These are phyloP conservation scores for Hydrotaea cyrtoneurina DNA, from an alignment of 2,888 invertebrate genomes.

Conservation along the genomic window DNA sequence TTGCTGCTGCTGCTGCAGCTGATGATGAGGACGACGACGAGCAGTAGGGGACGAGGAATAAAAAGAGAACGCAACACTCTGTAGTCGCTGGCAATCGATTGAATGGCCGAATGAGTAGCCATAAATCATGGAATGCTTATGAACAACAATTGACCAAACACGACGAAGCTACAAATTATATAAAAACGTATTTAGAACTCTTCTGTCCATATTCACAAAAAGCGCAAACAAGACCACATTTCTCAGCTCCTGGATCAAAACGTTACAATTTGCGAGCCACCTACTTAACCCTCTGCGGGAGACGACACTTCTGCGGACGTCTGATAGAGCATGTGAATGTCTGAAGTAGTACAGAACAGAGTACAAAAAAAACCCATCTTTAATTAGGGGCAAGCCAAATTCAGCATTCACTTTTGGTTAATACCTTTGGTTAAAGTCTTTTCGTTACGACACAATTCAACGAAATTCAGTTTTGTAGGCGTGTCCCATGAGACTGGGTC, in stretches of 20 bases:
- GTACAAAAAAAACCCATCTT: no score
- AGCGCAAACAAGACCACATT: conserved; percentile 25
- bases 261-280: conserved; percentile 1
- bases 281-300: conserved; percentile 25
- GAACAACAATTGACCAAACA: conserved; percentile 78
- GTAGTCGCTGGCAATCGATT: conserved; percentile 33
- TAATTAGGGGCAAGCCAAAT: no score
- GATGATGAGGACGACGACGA: conserved; percentile 61
- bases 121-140: conserved; percentile 76
- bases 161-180: conserved; percentile 75
- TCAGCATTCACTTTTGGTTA: no score
- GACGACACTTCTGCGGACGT: not conserved
- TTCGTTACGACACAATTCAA: no score
- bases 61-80: conserved; percentile 7
- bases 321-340: no score
- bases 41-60: not conserved
- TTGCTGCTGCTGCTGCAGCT: conserved; percentile 36
- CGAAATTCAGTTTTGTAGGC: no score
- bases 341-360: no score
- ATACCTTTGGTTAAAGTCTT: no score
- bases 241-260: not conserved
- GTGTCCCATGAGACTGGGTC: no score
- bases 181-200: conserved; percentile 52
- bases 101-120: conserved; percentile 65
- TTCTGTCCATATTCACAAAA: conserved; percentile 1